Evolutionary conservation across 2,797 vertebrate species (phyloP).

Genomic region (Ibycter americanus): DNA sequence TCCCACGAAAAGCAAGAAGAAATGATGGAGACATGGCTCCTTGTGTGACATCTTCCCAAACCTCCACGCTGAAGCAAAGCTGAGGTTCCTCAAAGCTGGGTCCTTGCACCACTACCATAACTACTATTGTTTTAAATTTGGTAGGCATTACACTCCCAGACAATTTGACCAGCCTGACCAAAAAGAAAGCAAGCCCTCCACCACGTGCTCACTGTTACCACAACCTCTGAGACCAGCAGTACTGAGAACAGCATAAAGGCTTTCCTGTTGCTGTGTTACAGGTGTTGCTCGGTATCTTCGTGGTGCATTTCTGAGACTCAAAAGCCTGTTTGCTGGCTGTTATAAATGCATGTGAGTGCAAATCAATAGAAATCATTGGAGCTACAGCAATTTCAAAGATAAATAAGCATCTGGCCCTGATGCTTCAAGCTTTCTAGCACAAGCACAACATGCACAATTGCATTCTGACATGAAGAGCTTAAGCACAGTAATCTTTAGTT

Average conservation of each 20-base stretch:
- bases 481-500: neutral
- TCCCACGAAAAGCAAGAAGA: neutral
- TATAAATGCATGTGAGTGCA: neutral
- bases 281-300: neutral
- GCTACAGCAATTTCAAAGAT: neutral
- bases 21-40: neutral
- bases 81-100: neutral
- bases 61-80: neutral
- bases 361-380: neutral
- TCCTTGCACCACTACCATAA: neutral
- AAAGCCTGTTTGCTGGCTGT: neutral
- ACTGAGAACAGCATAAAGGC: neutral
- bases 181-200: neutral
- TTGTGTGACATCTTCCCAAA: neutral
- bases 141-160: neutral
- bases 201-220: neutral
- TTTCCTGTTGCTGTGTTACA: slow-evolving; percentile 12
- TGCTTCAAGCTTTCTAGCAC: neutral
- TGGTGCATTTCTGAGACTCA: neutral
- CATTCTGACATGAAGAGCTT: neutral
- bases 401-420: neutral
- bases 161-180: neutral
- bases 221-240: neutral
- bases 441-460: neutral
- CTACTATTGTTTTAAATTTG: neutral